Evolutionary conservation across 1,140 invertebrate genomes (phyloP).

Genomic region (Hylyphantes graminicola): DNA sequence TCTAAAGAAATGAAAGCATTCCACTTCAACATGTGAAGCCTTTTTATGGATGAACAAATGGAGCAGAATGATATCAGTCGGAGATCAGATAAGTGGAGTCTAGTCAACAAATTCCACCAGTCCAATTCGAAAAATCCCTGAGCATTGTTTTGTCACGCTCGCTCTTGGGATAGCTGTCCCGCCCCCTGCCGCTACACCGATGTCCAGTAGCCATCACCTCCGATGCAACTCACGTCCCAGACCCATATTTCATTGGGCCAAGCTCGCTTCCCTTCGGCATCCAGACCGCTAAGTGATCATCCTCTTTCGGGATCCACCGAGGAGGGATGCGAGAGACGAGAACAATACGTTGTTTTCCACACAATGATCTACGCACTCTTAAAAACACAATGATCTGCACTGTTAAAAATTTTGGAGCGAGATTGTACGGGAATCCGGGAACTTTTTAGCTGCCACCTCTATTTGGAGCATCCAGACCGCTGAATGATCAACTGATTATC

Average conservation of each 20-base stretch:
- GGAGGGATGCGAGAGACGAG: background rate
- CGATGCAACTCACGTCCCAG: slow-evolving; percentile 40
- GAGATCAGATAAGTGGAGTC: no score
- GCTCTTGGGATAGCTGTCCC: background rate
- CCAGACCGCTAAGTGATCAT: slow-evolving; percentile 17
- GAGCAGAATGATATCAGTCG: no score
- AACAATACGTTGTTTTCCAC: background rate
- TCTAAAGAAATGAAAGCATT: no score
- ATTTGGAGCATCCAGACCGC: no score
- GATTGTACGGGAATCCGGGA: no score
- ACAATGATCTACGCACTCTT: no score
- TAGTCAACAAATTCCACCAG: background rate
- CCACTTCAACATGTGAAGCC: no score
- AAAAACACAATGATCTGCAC: no score
- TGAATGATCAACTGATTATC: no score
- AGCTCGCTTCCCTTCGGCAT: background rate
- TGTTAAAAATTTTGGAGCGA: no score
- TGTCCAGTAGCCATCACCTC: slow-evolving; percentile 12
- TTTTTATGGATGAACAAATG: no score
- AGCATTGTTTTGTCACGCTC: slow-evolving; percentile 17
- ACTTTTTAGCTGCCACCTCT: no score
- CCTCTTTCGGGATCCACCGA: background rate
- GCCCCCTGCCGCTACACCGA: slow-evolving; percentile 1
- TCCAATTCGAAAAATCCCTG: background rate
- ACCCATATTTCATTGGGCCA: slow-evolving; percentile 36